A percentile compares a stretch with the other conserved stretches of the same genome.
Evolutionary conservation across 2,888 invertebrate species (phyloP).

Genomic region (Scrobipalpa costella): DNA sequence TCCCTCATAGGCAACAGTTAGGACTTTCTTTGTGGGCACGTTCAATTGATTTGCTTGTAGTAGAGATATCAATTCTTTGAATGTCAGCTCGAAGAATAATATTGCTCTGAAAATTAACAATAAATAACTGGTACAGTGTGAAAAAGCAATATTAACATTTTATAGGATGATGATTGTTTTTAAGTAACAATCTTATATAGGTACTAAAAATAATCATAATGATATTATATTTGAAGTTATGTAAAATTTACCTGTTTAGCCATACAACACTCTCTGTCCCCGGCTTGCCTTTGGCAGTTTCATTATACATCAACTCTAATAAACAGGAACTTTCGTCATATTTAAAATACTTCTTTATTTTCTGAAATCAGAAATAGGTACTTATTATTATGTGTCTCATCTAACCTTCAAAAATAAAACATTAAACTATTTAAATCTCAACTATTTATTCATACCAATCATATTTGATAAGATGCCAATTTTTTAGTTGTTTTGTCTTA

Average conservation of each 20-base stretch:
- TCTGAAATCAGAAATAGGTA: conserved; percentile 67
- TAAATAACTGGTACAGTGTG: not conserved
- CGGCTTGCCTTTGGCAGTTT: conserved; percentile 75
- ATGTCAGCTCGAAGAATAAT: conserved; percentile 82
- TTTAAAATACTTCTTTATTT: conserved; percentile 80
- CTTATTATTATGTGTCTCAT: not conserved
- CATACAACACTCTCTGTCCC: conserved; percentile 85
- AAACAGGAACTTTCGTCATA: conserved; percentile 81
- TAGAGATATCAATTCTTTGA: conserved; percentile 79
- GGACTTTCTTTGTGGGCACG: conserved; percentile 82
- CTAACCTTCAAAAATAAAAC: conserved; percentile 2
- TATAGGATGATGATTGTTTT: no score
- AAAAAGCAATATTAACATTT: not conserved
- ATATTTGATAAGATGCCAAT: conserved; percentile 7
- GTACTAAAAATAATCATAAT: no score
- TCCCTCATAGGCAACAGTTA: conserved; percentile 85
- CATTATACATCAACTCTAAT: conserved; percentile 85
- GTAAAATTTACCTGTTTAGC: conserved; percentile 83
- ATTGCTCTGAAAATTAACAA: conserved; percentile 76
- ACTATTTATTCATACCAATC: conserved; percentile 5
- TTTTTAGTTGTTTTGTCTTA: not conserved
- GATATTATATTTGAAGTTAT: not conserved
- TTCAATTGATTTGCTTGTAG: conserved; percentile 64
- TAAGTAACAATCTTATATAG: no score
- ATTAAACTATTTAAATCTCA: conserved; percentile 7